Evolutionary conservation across 2,888 invertebrate genomes (phyloP).

Genomic region (Linnaemya vulpina): DNA sequence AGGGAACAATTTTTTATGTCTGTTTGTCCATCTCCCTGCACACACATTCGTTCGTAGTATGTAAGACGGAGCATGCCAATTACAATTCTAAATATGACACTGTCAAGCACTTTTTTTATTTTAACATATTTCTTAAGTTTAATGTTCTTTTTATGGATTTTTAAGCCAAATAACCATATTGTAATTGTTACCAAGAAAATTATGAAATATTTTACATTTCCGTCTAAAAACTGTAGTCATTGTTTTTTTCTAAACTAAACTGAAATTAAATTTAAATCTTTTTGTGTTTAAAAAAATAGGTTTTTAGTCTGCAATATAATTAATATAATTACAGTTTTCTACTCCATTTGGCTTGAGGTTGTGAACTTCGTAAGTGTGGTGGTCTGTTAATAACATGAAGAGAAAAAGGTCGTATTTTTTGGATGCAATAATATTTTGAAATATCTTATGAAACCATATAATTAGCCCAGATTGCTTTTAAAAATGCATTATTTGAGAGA

Average conservation of each 20-base stretch:
- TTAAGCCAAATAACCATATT: conserved; percentile 8
- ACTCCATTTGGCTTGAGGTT: conserved; percentile 12
- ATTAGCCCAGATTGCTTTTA: conserved; percentile 39
- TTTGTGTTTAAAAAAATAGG: neutral
- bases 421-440: neutral
- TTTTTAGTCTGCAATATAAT: conserved; percentile 27
- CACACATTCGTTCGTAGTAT: too few relatives aligned
- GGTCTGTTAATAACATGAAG: conserved; percentile 17
- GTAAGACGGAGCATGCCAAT: conserved; percentile 77
- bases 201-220: conserved; percentile 30
- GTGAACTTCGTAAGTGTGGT: conserved; percentile 30
- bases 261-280: neutral
- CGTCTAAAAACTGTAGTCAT: neutral
- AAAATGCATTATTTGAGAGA: conserved; percentile 18
- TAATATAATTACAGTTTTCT: conserved; percentile 29
- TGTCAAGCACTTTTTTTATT: conserved; percentile 75
- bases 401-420: conserved; percentile 5
- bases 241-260: neutral
- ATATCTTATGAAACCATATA: conserved; percentile 1
- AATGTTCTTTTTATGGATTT: conserved; percentile 17
- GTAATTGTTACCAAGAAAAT: conserved; percentile 45
- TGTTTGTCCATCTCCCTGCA: conserved; percentile 36
- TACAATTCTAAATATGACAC: conserved; percentile 78
- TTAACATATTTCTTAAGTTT: conserved; percentile 16
- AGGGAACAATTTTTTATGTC: conserved; percentile 1